Evolutionary conservation across 2,113 vertebrate genomes (phyloP).

Genomic region (Thalassoma bifasciatum): DNA sequence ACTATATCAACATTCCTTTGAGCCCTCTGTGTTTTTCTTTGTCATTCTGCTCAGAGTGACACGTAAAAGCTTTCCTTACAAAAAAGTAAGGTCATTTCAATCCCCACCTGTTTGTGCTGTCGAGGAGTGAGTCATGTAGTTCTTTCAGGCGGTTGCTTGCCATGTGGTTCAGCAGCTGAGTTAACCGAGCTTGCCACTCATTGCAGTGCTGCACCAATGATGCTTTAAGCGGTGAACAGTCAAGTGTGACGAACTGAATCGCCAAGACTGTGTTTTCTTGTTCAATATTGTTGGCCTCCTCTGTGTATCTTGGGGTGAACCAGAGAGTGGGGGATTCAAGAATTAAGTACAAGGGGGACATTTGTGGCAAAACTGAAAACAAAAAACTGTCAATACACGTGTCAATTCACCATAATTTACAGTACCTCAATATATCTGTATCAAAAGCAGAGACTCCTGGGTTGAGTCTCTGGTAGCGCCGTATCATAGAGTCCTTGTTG

Average conservation of each 20-base stretch:
- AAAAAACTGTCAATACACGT: no score
- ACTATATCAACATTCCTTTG: no score
- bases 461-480: constrained; percentile 86
- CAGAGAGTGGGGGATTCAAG: neutral
- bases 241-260: constrained; percentile 64
- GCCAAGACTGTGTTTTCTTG: constrained; percentile 59
- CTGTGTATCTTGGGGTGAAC: constrained; percentile 59
- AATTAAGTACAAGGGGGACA: neutral
- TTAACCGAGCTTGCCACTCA: constrained; percentile 73
- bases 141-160: constrained; percentile 47
- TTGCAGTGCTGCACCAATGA: constrained; percentile 68
- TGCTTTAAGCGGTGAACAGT: constrained; percentile 70
- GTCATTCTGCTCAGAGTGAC: no score
- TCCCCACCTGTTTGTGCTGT: constrained; percentile 56
- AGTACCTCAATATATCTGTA: constrained; percentile 87
- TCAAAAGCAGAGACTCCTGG: constrained; percentile 88
- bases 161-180: constrained; percentile 60
- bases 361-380: no score
- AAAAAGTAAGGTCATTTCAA: neutral
- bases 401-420: no score
- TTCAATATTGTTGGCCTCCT: constrained; percentile 60
- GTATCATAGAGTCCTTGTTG: constrained; percentile 89
- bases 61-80: no score
- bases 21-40: no score
- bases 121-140: constrained; percentile 46